These are phyloP conservation scores for Macquaria ambigua DNA, from an alignment of 2,113 vertebrate genomes.

Conservation along the genomic window DNA sequence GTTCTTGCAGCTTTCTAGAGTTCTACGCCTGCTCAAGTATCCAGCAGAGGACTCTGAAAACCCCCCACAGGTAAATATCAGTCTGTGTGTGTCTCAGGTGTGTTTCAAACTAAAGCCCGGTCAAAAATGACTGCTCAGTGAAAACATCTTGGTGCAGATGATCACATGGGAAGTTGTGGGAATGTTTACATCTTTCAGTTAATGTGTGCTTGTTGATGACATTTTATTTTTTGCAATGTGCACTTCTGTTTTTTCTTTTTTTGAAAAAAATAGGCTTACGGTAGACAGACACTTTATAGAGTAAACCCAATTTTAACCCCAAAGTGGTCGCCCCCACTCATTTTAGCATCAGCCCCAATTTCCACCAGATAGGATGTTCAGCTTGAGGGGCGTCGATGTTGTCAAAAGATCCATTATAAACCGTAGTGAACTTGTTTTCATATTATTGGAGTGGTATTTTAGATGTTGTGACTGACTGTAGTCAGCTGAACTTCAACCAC, in stretches of 20 bases:
- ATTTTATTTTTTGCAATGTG: not conserved
- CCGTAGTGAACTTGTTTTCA: not conserved
- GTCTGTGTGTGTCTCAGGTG: not conserved
- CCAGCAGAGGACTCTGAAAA: conserved; percentile 84
- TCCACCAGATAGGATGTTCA: no score
- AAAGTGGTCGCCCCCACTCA: not conserved
- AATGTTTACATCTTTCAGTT: not conserved
- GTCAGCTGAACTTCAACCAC: not conserved
- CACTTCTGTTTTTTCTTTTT: not conserved
- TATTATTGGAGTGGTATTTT: not conserved
- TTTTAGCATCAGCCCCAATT: not conserved
- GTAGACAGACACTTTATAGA: not conserved
- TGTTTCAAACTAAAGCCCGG: not conserved
- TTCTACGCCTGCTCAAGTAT: conserved; percentile 94
- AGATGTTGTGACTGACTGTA: not conserved
- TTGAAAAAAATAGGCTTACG: not conserved
- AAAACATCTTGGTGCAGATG: not conserved
- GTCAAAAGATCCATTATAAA: not conserved
- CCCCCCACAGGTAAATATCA: conserved; percentile 75
- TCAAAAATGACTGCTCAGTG: not conserved
- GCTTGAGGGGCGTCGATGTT: no score
- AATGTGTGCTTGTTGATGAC: not conserved
- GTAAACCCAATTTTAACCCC: not conserved
- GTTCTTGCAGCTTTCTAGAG: conserved; percentile 89
- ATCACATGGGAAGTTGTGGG: not conserved